Percentiles rank a stretch among this genome's conserved stretches.
These are phyloP conservation scores for Anoplius nigerrimus DNA, from an alignment of 2,888 invertebrate species.

Conservation along the genomic window DNA sequence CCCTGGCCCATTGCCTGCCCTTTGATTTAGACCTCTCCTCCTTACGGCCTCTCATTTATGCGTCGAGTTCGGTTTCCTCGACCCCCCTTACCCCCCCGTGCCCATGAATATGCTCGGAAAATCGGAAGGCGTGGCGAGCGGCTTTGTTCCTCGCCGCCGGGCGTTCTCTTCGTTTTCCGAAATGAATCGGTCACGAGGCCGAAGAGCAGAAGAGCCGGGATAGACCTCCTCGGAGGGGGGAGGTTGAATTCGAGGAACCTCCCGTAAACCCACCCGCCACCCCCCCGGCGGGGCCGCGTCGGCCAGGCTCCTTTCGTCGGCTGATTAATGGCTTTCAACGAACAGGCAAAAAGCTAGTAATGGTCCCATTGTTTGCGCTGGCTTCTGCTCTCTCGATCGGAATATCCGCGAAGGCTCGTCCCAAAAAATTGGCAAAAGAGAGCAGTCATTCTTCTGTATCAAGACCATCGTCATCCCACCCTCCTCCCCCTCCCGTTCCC, in stretches of 20 bases:
- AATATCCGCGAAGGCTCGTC: not conserved
- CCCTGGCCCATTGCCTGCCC: too few relatives aligned
- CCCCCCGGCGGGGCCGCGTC: not conserved
- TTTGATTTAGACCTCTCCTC: too few relatives aligned
- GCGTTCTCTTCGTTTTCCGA: not conserved
- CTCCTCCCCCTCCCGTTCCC: not conserved
- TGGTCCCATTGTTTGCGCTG: conserved; percentile 15
- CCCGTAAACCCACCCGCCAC: not conserved
- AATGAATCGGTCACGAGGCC: conserved; percentile 5
- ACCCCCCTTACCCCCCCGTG: too few relatives aligned
- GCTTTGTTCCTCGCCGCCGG: conserved; percentile 1
- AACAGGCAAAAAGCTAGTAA: conserved; percentile 14
- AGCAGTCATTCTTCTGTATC: too few relatives aligned
- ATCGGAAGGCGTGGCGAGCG: not conserved
- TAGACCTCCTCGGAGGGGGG: not conserved
- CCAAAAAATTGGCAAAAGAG: not conserved
- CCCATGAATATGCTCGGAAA: not conserved
- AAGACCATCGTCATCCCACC: not conserved
- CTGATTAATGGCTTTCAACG: conserved; percentile 29
- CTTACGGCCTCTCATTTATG: too few relatives aligned
- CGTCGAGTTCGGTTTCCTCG: too few relatives aligned
- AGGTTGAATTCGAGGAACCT: not conserved
- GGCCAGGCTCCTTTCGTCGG: conserved; percentile 14
- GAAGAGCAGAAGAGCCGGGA: too few relatives aligned
- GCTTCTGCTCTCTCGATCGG: conserved; percentile 7